A percentile compares a stretch with the other conserved stretches of the same genome.
phyloP scores from a whole-genome alignment of 1,140 invertebrate genomes.

The Berghia stephanieae region DNA sequence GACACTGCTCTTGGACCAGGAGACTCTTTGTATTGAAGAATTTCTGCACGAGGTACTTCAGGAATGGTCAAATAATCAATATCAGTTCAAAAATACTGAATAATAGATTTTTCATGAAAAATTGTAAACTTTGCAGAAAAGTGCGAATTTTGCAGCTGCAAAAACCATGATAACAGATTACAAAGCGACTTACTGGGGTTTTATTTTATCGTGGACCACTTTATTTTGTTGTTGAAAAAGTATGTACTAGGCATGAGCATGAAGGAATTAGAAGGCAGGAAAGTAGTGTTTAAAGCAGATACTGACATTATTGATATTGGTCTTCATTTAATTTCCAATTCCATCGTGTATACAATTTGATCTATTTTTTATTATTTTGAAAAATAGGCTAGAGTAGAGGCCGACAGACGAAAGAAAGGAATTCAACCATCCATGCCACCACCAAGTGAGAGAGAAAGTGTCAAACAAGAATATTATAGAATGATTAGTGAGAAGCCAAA shows the following conservation, averaged over 20 bases:
- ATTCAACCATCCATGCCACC: constrained; percentile 47
- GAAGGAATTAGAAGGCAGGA: neutral
- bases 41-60: too few relatives aligned
- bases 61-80: too few relatives aligned
- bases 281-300: neutral
- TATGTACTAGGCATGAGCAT: neutral
- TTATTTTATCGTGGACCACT: too few relatives aligned
- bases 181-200: too few relatives aligned
- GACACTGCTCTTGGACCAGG: too few relatives aligned
- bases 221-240: neutral
- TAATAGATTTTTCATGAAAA: too few relatives aligned
- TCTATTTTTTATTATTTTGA: neutral
- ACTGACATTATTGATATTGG: neutral
- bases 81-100: too few relatives aligned
- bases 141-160: too few relatives aligned
- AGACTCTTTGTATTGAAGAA: too few relatives aligned
- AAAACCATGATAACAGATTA: too few relatives aligned
- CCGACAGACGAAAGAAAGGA: constrained; percentile 44
- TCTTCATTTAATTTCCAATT: neutral
- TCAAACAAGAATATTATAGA: constrained; percentile 46
- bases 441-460: constrained; percentile 44
- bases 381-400: constrained; percentile 14
- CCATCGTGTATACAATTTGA: neutral
- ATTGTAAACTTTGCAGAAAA: too few relatives aligned
- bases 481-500: too few relatives aligned